A percentile compares a stretch with the other conserved stretches of the same genome.
These are phyloP conservation scores for Acleris holmiana DNA, from an alignment of 2,888 invertebrate genomes.

Conservation along the genomic window DNA sequence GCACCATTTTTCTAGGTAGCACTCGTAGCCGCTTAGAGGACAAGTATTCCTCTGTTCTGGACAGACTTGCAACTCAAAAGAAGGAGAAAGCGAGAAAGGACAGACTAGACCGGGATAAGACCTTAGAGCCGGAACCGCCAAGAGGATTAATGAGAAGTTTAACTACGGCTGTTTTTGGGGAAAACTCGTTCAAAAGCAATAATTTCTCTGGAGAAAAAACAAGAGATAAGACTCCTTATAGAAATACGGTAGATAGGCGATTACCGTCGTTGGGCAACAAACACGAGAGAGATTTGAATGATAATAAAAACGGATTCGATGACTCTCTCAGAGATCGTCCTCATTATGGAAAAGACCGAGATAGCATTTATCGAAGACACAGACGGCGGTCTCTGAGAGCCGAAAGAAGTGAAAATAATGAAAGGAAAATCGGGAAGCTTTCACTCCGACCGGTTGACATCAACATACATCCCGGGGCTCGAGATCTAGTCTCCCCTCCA, in stretches of 20 bases:
- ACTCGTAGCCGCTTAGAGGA: constrained; percentile 90
- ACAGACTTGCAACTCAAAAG: constrained; percentile 86
- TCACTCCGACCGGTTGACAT: constrained; percentile 84
- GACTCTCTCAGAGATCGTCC: constrained; percentile 59
- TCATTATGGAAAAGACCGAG: constrained; percentile 75
- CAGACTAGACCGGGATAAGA: constrained; percentile 87
- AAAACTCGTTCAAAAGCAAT: constrained; percentile 82
- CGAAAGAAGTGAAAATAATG: constrained; percentile 86
- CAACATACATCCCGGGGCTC: constrained; percentile 70
- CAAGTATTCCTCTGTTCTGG: constrained; percentile 90
- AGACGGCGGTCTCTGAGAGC: constrained; percentile 84
- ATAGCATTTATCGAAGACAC: constrained; percentile 77
- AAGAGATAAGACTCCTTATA: constrained; percentile 87
- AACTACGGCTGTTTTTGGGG: constrained; percentile 88
- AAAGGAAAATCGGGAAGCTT: constrained; percentile 74
- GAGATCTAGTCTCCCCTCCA: constrained; percentile 82
- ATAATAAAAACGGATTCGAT: constrained; percentile 73
- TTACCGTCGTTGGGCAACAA: constrained; percentile 65
- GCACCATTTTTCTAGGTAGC: constrained; percentile 72
- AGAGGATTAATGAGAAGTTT: constrained; percentile 87
- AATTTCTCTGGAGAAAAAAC: constrained; percentile 84
- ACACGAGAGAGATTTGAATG: constrained; percentile 62
- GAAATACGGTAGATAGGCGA: constrained; percentile 77
- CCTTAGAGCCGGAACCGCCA: constrained; percentile 86
- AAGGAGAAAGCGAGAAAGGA: constrained; percentile 79